phyloP scores from a whole-genome alignment of 2,888 invertebrate species.

The Caenorhabditis sp. region DNA sequence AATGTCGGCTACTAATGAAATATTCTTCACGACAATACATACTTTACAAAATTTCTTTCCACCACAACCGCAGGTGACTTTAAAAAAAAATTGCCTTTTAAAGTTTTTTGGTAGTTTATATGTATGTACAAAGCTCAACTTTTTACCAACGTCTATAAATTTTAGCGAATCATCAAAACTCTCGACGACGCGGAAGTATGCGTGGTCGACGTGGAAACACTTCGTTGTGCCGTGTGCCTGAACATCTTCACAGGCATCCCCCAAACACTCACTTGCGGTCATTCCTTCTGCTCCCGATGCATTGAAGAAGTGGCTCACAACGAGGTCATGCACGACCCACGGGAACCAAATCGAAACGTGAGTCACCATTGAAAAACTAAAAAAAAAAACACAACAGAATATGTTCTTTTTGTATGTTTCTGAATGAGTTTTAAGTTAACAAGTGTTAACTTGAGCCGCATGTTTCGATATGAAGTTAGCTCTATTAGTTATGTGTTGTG shows the following conservation, averaged over 20 bases:
- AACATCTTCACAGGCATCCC: slow-evolving; percentile 53
- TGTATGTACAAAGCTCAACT: too few relatives aligned
- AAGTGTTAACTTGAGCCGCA: slow-evolving; percentile 6
- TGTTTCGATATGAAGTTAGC: neutral
- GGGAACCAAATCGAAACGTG: slow-evolving; percentile 25
- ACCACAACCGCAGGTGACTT: neutral
- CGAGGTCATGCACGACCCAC: slow-evolving; percentile 23
- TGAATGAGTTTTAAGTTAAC: neutral
- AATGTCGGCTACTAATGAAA: neutral
- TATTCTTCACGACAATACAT: neutral
- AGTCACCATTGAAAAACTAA: slow-evolving; percentile 2
- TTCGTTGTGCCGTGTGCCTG: slow-evolving; percentile 51
- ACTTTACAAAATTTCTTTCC: neutral
- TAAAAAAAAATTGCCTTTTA: too few relatives aligned
- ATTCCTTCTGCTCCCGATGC: slow-evolving; percentile 57
- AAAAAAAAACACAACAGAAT: neutral
- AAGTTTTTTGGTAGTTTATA: too few relatives aligned
- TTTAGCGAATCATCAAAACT: slow-evolving; percentile 36
- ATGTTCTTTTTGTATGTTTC: neutral
- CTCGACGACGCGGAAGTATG: slow-evolving; percentile 46
- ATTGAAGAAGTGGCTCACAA: slow-evolving; percentile 44
- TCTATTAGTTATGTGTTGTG: slow-evolving; percentile 26
- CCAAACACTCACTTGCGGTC: slow-evolving; percentile 50
- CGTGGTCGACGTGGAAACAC: slow-evolving; percentile 46
- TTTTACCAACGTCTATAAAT: too few relatives aligned